phyloP scores from a whole-genome alignment of 2,888 invertebrate genomes.

The Phymatocera aterrima region DNA sequence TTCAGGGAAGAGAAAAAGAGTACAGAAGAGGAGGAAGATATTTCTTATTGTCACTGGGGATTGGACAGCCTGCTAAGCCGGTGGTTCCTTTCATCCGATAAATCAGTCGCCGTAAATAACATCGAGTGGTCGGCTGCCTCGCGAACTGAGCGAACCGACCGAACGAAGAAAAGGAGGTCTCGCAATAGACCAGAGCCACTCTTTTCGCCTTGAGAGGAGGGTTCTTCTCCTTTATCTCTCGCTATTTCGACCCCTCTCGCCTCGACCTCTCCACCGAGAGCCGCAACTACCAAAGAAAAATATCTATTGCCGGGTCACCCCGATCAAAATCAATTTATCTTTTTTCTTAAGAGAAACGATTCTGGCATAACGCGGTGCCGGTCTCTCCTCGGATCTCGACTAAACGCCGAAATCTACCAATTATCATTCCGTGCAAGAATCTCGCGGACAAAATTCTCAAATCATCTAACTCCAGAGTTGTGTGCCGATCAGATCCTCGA shows the following conservation, averaged over 20 bases:
- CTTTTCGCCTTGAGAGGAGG: conserved; percentile 52
- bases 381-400: not conserved
- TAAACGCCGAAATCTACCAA: not conserved
- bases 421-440: too few relatives aligned
- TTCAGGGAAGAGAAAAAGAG: conserved; percentile 49
- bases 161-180: conserved; percentile 69
- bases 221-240: conserved; percentile 26
- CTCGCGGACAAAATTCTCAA: too few relatives aligned
- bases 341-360: not conserved
- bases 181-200: conserved; percentile 64
- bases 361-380: not conserved
- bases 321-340: conserved; percentile 40
- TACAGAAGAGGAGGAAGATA: conserved; percentile 56
- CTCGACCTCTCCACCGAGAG: not conserved
- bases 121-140: conserved; percentile 65
- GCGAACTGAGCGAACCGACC: conserved; percentile 56
- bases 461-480: too few relatives aligned
- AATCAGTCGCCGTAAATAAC: conserved; percentile 73
- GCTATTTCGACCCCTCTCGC: conserved; percentile 45
- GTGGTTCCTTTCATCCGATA: conserved; percentile 69
- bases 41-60: conserved; percentile 65
- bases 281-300: conserved; percentile 27
- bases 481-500: not conserved
- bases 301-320: conserved; percentile 35
- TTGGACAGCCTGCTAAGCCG: conserved; percentile 64